Base-by-base conservation (phyloP, 1,140 invertebrate species). In the Pseudomyrmex flavicornis region DNA sequence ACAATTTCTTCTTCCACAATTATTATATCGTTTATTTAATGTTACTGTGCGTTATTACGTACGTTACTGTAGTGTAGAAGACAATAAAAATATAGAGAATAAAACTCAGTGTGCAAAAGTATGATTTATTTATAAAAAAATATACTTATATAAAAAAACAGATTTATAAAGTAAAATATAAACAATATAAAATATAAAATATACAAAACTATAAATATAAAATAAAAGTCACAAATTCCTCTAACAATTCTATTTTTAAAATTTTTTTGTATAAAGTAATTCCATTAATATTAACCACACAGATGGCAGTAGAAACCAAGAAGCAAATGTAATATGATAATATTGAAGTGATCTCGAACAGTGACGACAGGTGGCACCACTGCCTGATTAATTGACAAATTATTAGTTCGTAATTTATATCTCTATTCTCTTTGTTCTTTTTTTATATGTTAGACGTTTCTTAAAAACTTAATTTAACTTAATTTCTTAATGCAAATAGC, bases 241-340 rank as follows among this genome's bases (percentile, higher is more conserved):
- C 13, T 69, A 0, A 20, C 46, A 26, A 52, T 26, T 15, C 8
- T 20, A n/a, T 26, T 46, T 17, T 72, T 58, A 46, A 20, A 35
- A 5, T 7, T 5, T 7, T 5, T 7, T 35, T 7, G 5, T 35
- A 7, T 35, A 7, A 35, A 35, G 5, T 35, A 35, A 5, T 35
- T 35, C 5, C 35, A 35, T 0, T 35, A 77, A 77, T 66, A 56
- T 56, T 77, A 8, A 56, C 20, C 22, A 77, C 5, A 46, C 2
- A 77, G 75, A 77, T 68, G 75, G 63, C 75, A 13, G 50, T 68
- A 77, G 13, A 77, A 44, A 77, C 56, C 75, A 68, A 63, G 17
- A 44, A 44, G 46, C 20, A 10, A 62, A 74, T 13, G 12, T 61
- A 56, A 15, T 17, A 9, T 22, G 35, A 59, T n/a, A 17, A 68